Evolutionary conservation across 2,797 vertebrate genomes (phyloP).

Genomic region (Molossus molossus): DNA sequence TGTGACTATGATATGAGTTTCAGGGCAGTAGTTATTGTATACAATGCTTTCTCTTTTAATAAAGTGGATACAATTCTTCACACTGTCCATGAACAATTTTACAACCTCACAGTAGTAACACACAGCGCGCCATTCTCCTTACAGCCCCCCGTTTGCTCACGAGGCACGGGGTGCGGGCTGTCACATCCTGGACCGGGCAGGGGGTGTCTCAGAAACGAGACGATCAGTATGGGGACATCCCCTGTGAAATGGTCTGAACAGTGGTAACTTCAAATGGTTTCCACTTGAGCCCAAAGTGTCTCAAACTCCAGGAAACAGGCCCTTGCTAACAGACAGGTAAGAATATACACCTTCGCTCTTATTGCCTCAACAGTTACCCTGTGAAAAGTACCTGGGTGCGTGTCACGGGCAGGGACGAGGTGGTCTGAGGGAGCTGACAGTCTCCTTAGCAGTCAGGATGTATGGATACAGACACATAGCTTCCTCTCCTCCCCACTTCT

Average conservation of each 20-base stretch:
- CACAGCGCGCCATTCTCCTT: neutral
- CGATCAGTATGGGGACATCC: too few relatives aligned
- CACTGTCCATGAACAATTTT: neutral
- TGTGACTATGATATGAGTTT: neutral
- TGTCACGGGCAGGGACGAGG: neutral
- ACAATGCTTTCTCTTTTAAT: neutral
- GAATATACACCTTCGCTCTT: neutral
- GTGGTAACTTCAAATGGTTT: neutral
- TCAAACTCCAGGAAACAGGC: neutral
- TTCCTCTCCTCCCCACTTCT: neutral
- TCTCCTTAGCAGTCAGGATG: neutral
- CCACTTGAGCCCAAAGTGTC: neutral
- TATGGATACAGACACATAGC: neutral
- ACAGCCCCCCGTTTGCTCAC: neutral
- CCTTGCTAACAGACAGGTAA: neutral
- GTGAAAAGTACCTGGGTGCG: neutral
- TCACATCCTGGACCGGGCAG: neutral
- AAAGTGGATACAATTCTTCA: neutral
- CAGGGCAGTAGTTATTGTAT: neutral
- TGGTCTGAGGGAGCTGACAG: neutral
- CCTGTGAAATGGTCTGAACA: neutral
- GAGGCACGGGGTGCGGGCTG: neutral
- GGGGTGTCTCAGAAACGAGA: neutral
- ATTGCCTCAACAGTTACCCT: neutral
- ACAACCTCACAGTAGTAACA: conserved; percentile 55